These are phyloP conservation scores for Laticauda colubrina DNA, from an alignment of 2,113 vertebrate species.

Conservation along the genomic window DNA sequence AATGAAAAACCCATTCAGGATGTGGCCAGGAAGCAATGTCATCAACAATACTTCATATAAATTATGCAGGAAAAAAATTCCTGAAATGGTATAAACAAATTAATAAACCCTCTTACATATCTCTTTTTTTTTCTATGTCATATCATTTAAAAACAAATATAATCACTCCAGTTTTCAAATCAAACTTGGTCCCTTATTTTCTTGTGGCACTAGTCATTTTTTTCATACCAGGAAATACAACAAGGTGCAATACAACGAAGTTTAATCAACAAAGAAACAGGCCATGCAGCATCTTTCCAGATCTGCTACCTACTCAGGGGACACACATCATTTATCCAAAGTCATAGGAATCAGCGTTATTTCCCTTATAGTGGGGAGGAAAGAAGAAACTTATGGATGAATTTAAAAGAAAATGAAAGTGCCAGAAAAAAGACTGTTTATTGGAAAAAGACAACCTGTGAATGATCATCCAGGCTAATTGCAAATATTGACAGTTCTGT, in stretches of 20 bases:
- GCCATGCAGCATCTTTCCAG: not conserved
- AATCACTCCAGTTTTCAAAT: not conserved
- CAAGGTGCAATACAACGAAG: no score
- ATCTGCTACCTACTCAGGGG: not conserved
- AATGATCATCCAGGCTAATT: slow-evolving; percentile 8
- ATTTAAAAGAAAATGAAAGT: not conserved
- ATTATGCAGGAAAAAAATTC: not conserved
- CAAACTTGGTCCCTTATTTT: not conserved
- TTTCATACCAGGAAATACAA: not conserved
- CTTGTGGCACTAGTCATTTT: not conserved
- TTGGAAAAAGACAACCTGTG: not conserved
- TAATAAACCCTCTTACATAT: not conserved
- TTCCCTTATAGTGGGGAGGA: not conserved
- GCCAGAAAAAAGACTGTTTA: not conserved
- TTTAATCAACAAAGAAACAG: not conserved
- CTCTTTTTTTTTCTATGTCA: not conserved
- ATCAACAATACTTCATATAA: not conserved
- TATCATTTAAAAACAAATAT: not conserved
- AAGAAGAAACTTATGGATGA: not conserved
- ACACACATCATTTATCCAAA: not conserved
- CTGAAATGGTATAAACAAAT: not conserved
- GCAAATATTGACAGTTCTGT: not conserved
- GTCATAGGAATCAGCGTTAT: not conserved
- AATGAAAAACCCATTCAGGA: not conserved
- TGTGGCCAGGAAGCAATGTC: not conserved